Base-by-base conservation (phyloP, 1,140 invertebrate species). In the Tachypleus tridentatus region DNA sequence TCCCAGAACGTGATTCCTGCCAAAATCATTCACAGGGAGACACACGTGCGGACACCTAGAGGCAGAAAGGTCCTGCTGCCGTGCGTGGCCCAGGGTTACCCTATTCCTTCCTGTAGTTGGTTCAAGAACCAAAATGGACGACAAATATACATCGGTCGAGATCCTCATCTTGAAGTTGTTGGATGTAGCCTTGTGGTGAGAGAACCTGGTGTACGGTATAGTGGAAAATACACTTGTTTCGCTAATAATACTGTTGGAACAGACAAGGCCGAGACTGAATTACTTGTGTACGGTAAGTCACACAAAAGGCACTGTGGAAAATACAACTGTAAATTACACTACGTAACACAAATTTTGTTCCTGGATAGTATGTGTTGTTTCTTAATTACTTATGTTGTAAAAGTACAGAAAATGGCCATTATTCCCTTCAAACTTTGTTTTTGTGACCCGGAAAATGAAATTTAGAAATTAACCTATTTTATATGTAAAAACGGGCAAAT, bases 41-140 rank as follows among this genome's bases (percentile, higher is more conserved):
- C 71, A 11, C 64, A 67, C 4, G 61, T 79, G n/a, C 72, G 61
- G 5, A 71, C 73, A 3, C 67, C 69, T 51, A 69, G 74, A 53
- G 74, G 76, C 4, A 68, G 73, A 5, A 73, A 69, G 3, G 72
- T 73, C 0, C 75, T 76, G 64, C 66, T 80, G 5, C 74, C 78
- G 4, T 80, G 79, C 70, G 76, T 74, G 4, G 75, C 75, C 49
- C 66, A 74, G 71, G 68, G 74, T 64, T 54, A 73, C 72, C 70
- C 77, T 11, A 53, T 64, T 6, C 71, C 71, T 9, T 51, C 56
- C 5, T 64, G 67, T 49, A 60, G 53, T 8, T 70, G 80, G 70
- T 54, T 67, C 8, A 63, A 64, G 49, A 7, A 60, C 6, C 61
- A 67, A 4, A 67, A 67, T 53, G 64, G 51, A 11, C 66, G 62